Percentiles rank a stretch among this genome's conserved stretches.
phyloP scores from a whole-genome alignment of 1,140 invertebrate species.

The Homalodisca vitripennis region DNA sequence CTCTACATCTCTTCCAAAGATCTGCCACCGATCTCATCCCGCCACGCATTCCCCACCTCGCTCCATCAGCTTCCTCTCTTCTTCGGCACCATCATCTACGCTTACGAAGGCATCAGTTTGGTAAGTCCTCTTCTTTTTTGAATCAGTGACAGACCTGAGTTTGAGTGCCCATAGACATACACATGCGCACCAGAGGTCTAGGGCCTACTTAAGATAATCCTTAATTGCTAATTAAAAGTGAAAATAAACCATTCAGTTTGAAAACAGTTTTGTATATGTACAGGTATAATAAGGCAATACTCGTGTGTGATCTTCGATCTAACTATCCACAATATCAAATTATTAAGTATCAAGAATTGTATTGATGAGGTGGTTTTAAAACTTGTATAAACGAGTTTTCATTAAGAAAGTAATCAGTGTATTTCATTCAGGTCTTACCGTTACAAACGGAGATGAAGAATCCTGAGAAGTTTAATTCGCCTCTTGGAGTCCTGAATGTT shows the following conservation, averaged over 20 bases:
- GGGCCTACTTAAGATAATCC: no score
- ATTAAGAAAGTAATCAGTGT: no score
- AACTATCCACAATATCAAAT: no score
- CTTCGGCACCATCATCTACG: slow-evolving; percentile 87
- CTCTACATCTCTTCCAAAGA: slow-evolving; percentile 62
- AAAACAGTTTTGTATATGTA: no score
- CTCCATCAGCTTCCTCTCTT: slow-evolving; percentile 68
- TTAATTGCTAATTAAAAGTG: neutral
- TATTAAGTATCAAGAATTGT: no score
- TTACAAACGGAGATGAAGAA: slow-evolving; percentile 82
- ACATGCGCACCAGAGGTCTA: neutral
- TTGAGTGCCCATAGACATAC: neutral
- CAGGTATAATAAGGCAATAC: no score
- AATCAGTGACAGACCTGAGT: no score
- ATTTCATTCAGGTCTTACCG: slow-evolving; percentile 67
- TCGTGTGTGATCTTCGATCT: no score
- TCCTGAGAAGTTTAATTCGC: slow-evolving; percentile 73
- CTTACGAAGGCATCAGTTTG: slow-evolving; percentile 86
- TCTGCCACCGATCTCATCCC: slow-evolving; percentile 35
- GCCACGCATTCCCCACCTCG: slow-evolving; percentile 49
- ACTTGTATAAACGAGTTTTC: no score
- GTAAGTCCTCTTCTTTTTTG: no score
- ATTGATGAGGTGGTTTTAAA: no score
- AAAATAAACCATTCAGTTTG: neutral
- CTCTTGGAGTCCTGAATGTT: slow-evolving; percentile 81